Base-by-base conservation (phyloP, 1,140 invertebrate genomes). In the Scaptodrosophila lebanonensis region DNA sequence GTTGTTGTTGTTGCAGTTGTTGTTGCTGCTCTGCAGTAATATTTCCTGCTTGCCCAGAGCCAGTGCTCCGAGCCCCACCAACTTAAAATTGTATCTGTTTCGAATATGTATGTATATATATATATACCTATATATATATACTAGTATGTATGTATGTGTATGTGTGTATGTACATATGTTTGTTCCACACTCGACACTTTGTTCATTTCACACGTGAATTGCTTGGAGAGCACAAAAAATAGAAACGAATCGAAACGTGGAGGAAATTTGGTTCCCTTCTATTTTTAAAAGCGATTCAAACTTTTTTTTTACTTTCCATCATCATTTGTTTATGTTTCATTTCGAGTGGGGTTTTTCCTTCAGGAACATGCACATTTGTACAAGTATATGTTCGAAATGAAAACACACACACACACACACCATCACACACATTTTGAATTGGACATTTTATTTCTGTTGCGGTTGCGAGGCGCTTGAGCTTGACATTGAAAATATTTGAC, bases 141-240 rank as follows among this genome's bases (percentile, higher is more conserved):
- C n/a, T n/a, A n/a, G n/a, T n/a, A n/a, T n/a, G n/a, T n/a, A n/a
- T n/a, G n/a, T n/a, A n/a, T n/a, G n/a, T n/a, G n/a, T n/a, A n/a
- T n/a, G n/a, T n/a, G n/a, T n/a, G n/a, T n/a, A n/a, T n/a, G n/a
- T n/a, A n/a, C n/a, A n/a, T n/a, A n/a, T n/a, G n/a, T n/a, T n/a
- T n/a, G n/a, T n/a, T n/a, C 45, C 27, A 18, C 30, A 43, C 60
- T 79, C 73, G 73, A 73, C 68, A 77, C 73, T 73, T 79, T 79
- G 75, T 73, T 82, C 66, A 70, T 75, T 79, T 79, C 69, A 79
- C 68, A 82, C 73, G 69, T 82, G 69, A 79, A 79, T 79, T 82
- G 65, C 47, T 69, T 45, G 50, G 8, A 8, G 8, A 25, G 8
- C 22, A 25, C 22, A 25, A 25, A 56, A 66, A 79, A 66, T 44